These are phyloP conservation scores for Falco punctatus DNA, from an alignment of 2,113 vertebrate genomes.

Conservation along the genomic window DNA sequence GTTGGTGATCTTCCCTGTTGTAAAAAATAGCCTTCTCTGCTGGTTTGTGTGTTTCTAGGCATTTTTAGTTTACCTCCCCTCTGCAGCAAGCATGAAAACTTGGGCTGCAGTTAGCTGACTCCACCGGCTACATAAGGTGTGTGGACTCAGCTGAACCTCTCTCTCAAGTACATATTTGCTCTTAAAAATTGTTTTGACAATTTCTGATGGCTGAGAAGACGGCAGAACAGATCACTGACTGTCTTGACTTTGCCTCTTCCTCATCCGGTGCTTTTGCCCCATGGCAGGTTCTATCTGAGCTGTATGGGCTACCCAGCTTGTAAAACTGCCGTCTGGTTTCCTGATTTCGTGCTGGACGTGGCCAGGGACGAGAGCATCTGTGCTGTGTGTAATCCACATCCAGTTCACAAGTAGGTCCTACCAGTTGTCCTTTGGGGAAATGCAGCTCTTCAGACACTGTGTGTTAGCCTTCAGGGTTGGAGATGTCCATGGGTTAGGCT, in stretches of 20 bases:
- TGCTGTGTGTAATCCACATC: constrained; percentile 81
- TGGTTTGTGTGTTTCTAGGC: neutral
- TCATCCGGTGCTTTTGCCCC: neutral
- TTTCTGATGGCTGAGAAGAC: neutral
- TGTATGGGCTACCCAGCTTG: constrained; percentile 89
- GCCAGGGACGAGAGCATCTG: constrained; percentile 85
- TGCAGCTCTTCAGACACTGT: fast-evolving
- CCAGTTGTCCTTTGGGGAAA: neutral
- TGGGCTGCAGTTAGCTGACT: neutral
- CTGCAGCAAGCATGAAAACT: neutral
- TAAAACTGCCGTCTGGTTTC: constrained; percentile 89
- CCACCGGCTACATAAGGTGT: neutral
- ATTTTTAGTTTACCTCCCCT: neutral
- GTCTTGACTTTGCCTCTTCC: neutral
- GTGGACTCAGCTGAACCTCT: neutral
- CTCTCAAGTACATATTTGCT: neutral
- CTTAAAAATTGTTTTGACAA: neutral
- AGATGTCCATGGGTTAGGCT: neutral
- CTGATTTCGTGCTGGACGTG: constrained; percentile 89
- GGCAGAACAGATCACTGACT: fast-evolving
- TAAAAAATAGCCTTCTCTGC: neutral
- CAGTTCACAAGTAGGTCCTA: constrained; percentile 86
- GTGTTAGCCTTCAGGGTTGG: neutral
- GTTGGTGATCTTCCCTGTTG: constrained; percentile 70
- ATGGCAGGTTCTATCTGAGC: constrained; percentile 86